Evolutionary conservation across 2,797 vertebrate genomes (phyloP), one percentile per base, ranked within the genome.

Genomic region (Silurus aristotelis): DNA sequence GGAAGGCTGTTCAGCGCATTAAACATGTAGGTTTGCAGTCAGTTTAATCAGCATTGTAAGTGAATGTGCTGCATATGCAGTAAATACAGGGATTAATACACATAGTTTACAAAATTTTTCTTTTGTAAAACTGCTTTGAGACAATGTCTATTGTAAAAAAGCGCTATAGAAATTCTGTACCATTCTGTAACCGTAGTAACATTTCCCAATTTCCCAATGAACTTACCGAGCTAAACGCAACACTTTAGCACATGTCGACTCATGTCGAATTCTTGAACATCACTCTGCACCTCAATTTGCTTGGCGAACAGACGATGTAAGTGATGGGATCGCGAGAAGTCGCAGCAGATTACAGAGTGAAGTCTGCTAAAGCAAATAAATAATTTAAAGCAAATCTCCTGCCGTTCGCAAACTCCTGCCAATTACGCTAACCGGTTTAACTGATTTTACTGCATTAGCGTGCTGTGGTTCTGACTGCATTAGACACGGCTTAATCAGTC

Each of bases 351-450:
- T 86, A 68, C 90, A 92, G 92, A 92, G 92, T 14, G 20, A 38
- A 92, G 91, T 94, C 92, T 94, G 93, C 93, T 93, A 91, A 93
- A 93, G 92, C 93, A 95, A 95, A 95, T 95, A 94, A 95, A 95
- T 95, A 94, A 95, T 95, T 93, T 92, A 95, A 94, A 94, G 94
- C 93, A 94, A 95, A 95, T 95, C 94, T 88, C 84, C 84, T 72
- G 82, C 60, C 85, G 84, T 87, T 84, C 92, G 89, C 89, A 52
- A 93, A 94, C 93, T 93, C 92, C 93, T 94, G 94, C 94, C 94
- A 95, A 95, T 95, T 94, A 95, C 93, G 93, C 93, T 95, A 95
- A 95, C 94, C 93, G 91, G 94, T 94, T 95, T 95, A 95, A 95
- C 94, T 95, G 94, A 95, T 95, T 94, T 95, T 93, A 95, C 94